Percentiles rank a stretch among this genome's conserved stretches.
These are phyloP conservation scores for Thera obeliscata DNA, from an alignment of 2,888 invertebrate species.

Conservation along the genomic window DNA sequence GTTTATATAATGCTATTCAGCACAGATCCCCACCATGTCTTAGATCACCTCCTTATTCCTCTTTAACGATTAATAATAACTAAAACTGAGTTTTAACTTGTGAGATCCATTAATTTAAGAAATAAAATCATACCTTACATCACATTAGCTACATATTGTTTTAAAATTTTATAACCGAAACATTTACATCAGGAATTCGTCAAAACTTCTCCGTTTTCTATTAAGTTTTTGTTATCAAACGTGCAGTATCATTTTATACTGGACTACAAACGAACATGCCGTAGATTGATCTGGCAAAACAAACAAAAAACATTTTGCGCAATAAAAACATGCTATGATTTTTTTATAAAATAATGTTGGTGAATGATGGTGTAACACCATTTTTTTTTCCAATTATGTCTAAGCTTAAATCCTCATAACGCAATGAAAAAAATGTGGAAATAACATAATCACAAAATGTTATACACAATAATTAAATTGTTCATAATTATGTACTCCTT, in stretches of 20 bases:
- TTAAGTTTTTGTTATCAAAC: neutral
- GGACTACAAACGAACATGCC: neutral
- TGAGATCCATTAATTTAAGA: slow-evolving; percentile 38
- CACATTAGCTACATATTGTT: slow-evolving; percentile 30
- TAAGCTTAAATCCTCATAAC: too few relatives aligned
- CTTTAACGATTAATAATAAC: slow-evolving; percentile 18
- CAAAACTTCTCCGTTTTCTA: slow-evolving; percentile 13
- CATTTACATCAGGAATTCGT: slow-evolving; percentile 20
- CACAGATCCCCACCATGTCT: slow-evolving; percentile 61
- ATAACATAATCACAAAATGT: too few relatives aligned
- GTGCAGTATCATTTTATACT: too few relatives aligned
- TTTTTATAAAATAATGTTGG: too few relatives aligned
- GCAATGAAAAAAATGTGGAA: too few relatives aligned
- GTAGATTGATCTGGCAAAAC: neutral
- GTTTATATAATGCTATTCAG: slow-evolving; percentile 46
- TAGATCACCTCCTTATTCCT: slow-evolving; percentile 48
- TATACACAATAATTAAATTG: too few relatives aligned
- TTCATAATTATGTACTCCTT: too few relatives aligned
- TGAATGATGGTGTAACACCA: too few relatives aligned
- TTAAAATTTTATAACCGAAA: slow-evolving; percentile 29
- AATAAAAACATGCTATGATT: too few relatives aligned
- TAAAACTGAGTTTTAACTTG: slow-evolving; percentile 11
- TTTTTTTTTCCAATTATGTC: too few relatives aligned
- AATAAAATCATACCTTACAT: slow-evolving; percentile 31
- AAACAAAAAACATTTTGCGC: too few relatives aligned